phyloP scores from a whole-genome alignment of 2,888 invertebrate species.

The Nymphalis urticae region DNA sequence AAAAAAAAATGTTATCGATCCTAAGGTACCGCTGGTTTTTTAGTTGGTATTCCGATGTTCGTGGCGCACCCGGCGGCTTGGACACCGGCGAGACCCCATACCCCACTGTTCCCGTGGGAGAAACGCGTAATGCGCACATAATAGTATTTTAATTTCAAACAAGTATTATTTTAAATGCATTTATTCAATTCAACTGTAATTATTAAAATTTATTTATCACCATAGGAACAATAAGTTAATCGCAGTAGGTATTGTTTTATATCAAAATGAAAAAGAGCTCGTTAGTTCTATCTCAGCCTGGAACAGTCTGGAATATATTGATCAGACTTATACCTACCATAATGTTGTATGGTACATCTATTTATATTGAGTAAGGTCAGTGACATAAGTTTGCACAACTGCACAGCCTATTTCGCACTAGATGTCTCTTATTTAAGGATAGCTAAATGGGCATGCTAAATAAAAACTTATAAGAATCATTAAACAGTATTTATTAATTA shows the following conservation, averaged over 20 bases:
- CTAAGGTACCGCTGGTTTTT: too few species aligned
- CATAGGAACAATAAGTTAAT: not conserved
- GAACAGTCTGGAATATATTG: conserved; percentile 22
- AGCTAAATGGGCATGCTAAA: conserved; percentile 2
- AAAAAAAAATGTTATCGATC: too few species aligned
- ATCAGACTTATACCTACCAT: conserved; percentile 1
- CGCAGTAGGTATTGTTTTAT: not conserved
- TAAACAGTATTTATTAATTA: not conserved
- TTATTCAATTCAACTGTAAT: too few species aligned
- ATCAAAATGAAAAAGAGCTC: not conserved
- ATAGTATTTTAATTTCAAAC: too few species aligned
- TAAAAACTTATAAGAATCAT: conserved; percentile 2
- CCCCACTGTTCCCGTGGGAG: too few species aligned
- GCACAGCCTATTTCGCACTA: conserved; percentile 31
- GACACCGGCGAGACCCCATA: too few species aligned
- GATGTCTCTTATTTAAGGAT: conserved; percentile 30
- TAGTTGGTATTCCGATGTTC: too few species aligned
- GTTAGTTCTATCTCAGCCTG: not conserved
- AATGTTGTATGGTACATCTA: conserved; percentile 1
- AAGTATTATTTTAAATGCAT: too few species aligned
- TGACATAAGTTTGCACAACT: conserved; percentile 12
- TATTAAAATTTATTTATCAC: not conserved
- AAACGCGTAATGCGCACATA: too few species aligned
- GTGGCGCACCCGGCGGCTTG: too few species aligned
- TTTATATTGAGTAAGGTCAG: conserved; percentile 25